Conservation (phyloP, 2,888 invertebrate genomes). For the Zeuzera pyrina region DNA sequence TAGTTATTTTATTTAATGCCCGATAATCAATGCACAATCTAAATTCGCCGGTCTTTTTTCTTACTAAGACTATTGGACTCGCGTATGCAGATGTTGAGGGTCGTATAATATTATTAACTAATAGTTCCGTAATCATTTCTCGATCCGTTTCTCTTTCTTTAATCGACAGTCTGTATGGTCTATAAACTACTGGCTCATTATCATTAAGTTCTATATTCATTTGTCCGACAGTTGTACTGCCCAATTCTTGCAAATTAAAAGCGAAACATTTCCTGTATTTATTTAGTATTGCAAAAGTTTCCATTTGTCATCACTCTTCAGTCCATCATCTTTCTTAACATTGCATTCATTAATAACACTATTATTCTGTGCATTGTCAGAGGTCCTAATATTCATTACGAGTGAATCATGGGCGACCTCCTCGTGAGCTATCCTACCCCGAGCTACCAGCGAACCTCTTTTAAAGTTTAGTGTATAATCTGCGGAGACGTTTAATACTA, state of each 20-base stretch:
- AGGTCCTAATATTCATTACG: neutral
- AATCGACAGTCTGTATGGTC: neutral
- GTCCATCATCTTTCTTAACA: neutral
- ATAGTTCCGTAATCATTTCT: neutral
- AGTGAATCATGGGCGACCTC: neutral
- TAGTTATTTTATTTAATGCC: conserved; percentile 10
- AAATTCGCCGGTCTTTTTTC: conserved; percentile 11
- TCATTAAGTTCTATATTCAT: neutral
- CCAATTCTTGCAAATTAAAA: neutral
- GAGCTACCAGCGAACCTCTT: neutral
- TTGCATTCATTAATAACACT: neutral
- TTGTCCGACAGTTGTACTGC: neutral
- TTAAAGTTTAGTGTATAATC: neutral
- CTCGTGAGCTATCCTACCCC: neutral
- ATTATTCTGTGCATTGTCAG: neutral
- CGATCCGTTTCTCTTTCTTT: neutral
- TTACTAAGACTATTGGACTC: conserved; percentile 11
- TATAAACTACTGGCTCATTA: neutral
- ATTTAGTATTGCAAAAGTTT: neutral
- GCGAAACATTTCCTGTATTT: neutral
- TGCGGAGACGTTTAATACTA: neutral
- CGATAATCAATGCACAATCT: conserved; percentile 10
- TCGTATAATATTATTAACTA: conserved; percentile 4
- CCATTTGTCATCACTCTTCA: neutral
- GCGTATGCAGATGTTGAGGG: conserved; percentile 7